A percentile compares a stretch with the other conserved stretches of the same genome.
Conservation (phyloP, 2,888 invertebrate genomes). For the Charanyca ferruginea region DNA sequence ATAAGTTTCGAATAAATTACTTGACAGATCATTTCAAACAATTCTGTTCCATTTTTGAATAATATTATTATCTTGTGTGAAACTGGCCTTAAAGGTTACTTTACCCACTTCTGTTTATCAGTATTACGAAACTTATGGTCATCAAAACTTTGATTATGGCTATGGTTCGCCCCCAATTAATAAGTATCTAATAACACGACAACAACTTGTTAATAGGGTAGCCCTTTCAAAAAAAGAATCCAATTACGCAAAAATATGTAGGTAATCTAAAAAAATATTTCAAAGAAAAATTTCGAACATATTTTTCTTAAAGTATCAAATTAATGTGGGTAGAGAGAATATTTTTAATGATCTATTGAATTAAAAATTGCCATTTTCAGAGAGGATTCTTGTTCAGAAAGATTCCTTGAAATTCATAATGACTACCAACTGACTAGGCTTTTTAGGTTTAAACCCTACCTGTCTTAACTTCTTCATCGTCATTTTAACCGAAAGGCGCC, state of each 20-base stretch:
- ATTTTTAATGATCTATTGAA: not conserved
- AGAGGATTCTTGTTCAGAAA: not conserved
- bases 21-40: too few species aligned
- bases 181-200: slow-evolving; percentile 38
- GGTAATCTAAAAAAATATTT: not conserved
- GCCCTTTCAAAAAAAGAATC: slow-evolving; percentile 17
- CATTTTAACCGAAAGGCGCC: too few species aligned
- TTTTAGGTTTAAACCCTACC: not conserved
- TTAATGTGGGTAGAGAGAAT: not conserved
- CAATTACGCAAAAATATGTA: slow-evolving; percentile 7
- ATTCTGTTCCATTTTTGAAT: too few species aligned
- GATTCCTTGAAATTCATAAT: not conserved
- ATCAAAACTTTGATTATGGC: slow-evolving; percentile 35
- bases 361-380: not conserved
- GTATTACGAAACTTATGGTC: slow-evolving; percentile 8
- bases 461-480: too few species aligned
- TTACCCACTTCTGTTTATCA: not conserved
- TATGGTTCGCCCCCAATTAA: slow-evolving; percentile 18
- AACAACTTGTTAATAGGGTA: slow-evolving; percentile 20
- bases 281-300: not conserved
- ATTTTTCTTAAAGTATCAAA: slow-evolving; percentile 1
- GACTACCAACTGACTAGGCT: not conserved
- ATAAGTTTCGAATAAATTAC: too few species aligned
- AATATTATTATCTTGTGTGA: too few species aligned
- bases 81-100: not conserved